Conservation (phyloP, 2,888 invertebrate genomes). For the Andrena camellia region DNA sequence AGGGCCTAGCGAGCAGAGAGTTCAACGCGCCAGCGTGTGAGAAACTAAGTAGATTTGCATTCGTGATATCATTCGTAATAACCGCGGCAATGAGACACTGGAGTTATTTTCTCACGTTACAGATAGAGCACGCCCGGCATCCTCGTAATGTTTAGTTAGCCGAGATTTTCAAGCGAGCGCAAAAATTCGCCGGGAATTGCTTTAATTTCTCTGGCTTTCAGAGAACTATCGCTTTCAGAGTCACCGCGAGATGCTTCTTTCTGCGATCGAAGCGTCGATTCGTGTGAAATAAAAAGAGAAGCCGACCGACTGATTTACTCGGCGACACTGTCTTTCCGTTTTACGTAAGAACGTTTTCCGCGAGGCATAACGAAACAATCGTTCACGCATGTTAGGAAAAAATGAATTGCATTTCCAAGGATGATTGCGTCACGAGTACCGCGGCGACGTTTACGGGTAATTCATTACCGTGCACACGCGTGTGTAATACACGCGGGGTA, state of each 20-base stretch:
- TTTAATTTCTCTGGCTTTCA: too few relatives aligned
- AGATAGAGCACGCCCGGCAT: slow-evolving; percentile 51
- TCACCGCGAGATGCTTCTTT: neutral
- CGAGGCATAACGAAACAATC: neutral
- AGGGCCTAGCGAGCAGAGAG: neutral
- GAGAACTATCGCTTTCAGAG: too few relatives aligned
- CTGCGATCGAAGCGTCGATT: neutral
- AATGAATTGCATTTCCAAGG: slow-evolving; percentile 51
- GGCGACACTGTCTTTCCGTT: slow-evolving; percentile 1
- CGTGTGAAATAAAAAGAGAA: neutral
- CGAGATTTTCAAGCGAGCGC: neutral
- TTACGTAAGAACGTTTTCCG: slow-evolving; percentile 24
- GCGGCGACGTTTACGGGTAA: slow-evolving; percentile 18
- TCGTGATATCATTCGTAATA: slow-evolving; percentile 47
- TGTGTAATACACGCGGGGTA: slow-evolving; percentile 45
- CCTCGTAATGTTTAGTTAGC: slow-evolving; percentile 15
- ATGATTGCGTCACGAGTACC: slow-evolving; percentile 54
- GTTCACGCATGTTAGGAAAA: neutral
- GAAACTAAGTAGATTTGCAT: slow-evolving; percentile 54
- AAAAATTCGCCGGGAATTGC: neutral
- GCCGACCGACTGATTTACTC: neutral
- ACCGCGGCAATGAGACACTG: slow-evolving; percentile 52
- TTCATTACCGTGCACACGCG: slow-evolving; percentile 28
- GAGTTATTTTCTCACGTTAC: slow-evolving; percentile 68
- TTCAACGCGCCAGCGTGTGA: slow-evolving; percentile 49